Evolutionary conservation across 2,888 invertebrate genomes (phyloP).

Genomic region (Thyatira batis): DNA sequence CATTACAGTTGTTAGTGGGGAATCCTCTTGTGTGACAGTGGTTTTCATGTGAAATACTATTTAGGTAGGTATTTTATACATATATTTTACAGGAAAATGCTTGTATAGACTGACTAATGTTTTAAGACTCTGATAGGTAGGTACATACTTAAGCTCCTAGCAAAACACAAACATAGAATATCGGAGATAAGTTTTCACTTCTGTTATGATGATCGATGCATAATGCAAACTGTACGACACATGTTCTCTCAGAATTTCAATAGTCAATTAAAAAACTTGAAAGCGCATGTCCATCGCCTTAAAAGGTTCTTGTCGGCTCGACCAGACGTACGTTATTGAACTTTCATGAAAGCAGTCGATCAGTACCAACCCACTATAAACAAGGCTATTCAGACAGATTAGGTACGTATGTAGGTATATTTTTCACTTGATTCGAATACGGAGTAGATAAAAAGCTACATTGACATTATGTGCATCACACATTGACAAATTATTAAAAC

Average conservation of each 20-base stretch:
- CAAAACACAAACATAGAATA: neutral
- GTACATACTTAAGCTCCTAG: too few relatives aligned
- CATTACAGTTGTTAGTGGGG: neutral
- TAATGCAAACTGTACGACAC: neutral
- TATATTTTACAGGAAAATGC: neutral
- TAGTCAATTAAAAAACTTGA: slow-evolving; percentile 14
- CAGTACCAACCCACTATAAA: slow-evolving; percentile 8
- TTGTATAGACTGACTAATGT: neutral
- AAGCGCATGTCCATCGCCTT: slow-evolving; percentile 26
- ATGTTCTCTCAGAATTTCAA: neutral
- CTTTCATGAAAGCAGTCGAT: slow-evolving; percentile 34
- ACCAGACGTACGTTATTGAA: slow-evolving; percentile 50
- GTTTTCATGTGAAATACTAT: neutral
- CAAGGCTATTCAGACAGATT: slow-evolving; percentile 12
- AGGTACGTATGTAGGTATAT: too few relatives aligned
- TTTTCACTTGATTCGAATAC: neutral
- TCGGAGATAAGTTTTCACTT: neutral
- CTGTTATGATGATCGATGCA: neutral
- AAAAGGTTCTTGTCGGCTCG: slow-evolving; percentile 34
- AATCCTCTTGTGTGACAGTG: neutral
- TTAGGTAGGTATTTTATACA: neutral
- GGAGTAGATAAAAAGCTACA: neutral
- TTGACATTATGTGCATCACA: neutral
- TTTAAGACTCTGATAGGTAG: neutral
- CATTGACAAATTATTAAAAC: neutral